These are phyloP conservation scores for Drosophila hydei DNA, from an alignment of 1,140 invertebrate species.

Conservation along the genomic window DNA sequence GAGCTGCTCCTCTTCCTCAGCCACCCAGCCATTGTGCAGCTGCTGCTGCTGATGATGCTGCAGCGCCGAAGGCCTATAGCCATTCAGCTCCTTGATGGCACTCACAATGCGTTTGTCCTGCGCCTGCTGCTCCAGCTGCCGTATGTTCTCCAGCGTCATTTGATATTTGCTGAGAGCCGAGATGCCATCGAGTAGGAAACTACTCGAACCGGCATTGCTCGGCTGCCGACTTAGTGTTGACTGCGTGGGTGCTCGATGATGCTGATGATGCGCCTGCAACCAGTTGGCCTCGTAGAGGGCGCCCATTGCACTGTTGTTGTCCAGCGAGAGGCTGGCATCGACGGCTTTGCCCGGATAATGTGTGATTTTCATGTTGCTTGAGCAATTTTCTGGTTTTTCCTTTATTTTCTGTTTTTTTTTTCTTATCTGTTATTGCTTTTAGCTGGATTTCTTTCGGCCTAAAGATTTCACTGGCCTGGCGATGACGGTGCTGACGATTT, in stretches of 20 bases:
- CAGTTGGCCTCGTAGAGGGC: constrained; percentile 93
- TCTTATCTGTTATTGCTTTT: constrained; percentile 1
- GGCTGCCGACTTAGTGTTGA: constrained; percentile 52
- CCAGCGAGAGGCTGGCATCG: constrained; percentile 86
- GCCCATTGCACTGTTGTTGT: constrained; percentile 88
- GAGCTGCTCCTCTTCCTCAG: constrained; percentile 30
- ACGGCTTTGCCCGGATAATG: constrained; percentile 92
- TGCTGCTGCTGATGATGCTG: constrained; percentile 85
- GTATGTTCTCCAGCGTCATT: constrained; percentile 86
- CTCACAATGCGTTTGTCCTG: constrained; percentile 59
- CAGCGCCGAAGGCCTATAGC: constrained; percentile 85
- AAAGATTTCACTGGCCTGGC: constrained; percentile 58
- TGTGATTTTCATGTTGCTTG: constrained; percentile 89
- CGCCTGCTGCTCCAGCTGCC: constrained; percentile 61
- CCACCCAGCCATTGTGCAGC: constrained; percentile 85
- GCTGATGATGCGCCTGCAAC: constrained; percentile 86
- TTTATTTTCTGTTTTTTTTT: neutral
- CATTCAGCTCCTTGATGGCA: constrained; percentile 85
- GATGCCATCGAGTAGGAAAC: constrained; percentile 84
- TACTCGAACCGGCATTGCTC: constrained; percentile 63
- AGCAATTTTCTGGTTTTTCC: constrained; percentile 21
- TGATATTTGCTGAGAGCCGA: constrained; percentile 87
- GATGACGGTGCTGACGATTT: constrained; percentile 27
- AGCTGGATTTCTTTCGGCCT: constrained; percentile 12
- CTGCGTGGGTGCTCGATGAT: constrained; percentile 51